Evolutionary conservation across 2,888 invertebrate species (phyloP), one percentile per base, ranked within the genome.

Genomic region (Limnephilus lunatus): DNA sequence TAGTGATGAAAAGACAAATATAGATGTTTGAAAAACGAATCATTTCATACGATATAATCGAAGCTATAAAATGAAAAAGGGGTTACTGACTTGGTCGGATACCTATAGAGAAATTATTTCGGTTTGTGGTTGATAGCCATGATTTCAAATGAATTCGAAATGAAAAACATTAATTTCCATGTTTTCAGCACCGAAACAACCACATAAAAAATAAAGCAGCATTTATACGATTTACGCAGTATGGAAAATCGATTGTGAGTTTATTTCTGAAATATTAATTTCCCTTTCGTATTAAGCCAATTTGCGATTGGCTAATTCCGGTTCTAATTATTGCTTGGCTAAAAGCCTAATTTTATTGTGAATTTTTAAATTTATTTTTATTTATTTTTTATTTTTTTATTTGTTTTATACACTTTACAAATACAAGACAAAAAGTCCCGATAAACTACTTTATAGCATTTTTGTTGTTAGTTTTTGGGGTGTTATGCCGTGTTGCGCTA

Each of bases 1-100:
- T 35, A 80, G 68, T 32, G 88, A 89, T 89, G 88, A 89, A 89
- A 89, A 89, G 39, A 89, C 30, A 5, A 89, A 89, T 25, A 81
- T 81, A 35, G 68, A 80, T 32, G 15, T 86, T 86, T 86, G 86
- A 44, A 86, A 86, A 86, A 86, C 85, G 30, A 48, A 86, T 86
- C 35, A 89, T 80, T 89, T 81, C 15, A 86, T 15, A 3, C 19
- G 32, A 25, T 25, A 80, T n/a, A 88, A 68, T 88, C n/a, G 35
- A 25, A 80, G 80, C 88, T 7, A 89, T 81, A 89, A 89, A 80
- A 80, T 31, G 88, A 44, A 89, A 80, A 32, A 80, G 80, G 88
- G 88, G 31, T 81, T 25, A 81, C 80, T 81, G 68, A 31, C 35
- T 15, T 35, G 81, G n/a, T 35, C 30, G 30, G 30, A 68, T 4